Evolutionary conservation across 2,113 vertebrate genomes (phyloP), one percentile per base, ranked within the genome.

Genomic region (Syngnathus floridae): DNA sequence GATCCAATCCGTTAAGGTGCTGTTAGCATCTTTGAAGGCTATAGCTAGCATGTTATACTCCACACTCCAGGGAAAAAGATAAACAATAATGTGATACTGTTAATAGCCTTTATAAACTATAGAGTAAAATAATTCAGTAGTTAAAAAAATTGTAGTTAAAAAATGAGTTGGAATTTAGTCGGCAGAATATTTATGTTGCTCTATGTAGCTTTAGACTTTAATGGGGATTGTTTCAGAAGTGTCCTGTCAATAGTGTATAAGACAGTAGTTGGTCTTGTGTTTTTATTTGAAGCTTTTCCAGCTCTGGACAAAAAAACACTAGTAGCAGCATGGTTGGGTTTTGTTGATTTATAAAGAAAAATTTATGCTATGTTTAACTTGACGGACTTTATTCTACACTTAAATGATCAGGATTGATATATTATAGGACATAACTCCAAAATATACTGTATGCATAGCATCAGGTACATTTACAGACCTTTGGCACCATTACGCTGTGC

Each of bases 21-120:
- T 43, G 26, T 61, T 61, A 43, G 59, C 21, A 61, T 61, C 38
- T 61, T 21, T 22, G 40, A 61, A 61, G 21, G 59, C n/a, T 22
- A 31, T 12, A 38, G 10, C n/a, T 61, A 26, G 40, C 59, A 61
- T 21, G 38, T 60, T 37, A 41, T 60, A 60, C 10, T 38, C 58
- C 17, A 60, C 19, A 40, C 37, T 40, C 13, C 21, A 43, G n/a
- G 26, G 26, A 43, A 61, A 43, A 61, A 61, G 59, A 43, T 16
- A 1, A 60, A 40, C 19, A 13, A n/a, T 61, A 43, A 61, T 61
- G 59, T 7, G n/a, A 60, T 22, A 41, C 37, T 9, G n/a, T 61
- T 45, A 22, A 61, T 21, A 40, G 37, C 36, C 38, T 61, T 61
- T 61, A 41, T 19, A 41, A 61, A 31, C 36, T 40, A 38, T 11